These are phyloP conservation scores for Cercopithecus mona DNA, from an alignment of 2,113 vertebrate species.

Conservation along the genomic window DNA sequence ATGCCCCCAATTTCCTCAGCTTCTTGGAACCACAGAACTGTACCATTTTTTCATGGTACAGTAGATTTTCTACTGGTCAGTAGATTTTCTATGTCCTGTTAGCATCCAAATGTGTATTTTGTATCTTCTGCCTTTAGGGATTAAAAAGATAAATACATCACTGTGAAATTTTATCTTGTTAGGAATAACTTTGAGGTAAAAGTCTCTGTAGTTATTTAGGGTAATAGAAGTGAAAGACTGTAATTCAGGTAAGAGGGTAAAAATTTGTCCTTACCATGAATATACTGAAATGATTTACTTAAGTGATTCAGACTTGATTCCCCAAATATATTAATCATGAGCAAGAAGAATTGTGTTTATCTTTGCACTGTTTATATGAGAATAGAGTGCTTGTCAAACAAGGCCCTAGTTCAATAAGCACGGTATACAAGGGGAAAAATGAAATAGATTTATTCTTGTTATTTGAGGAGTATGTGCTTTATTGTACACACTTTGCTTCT, in stretches of 20 bases:
- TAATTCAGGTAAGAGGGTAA: conserved; percentile 54
- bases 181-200: conserved; percentile 52
- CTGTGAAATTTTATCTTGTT: conserved; percentile 42
- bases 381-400: conserved; percentile 33
- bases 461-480: conserved; percentile 38
- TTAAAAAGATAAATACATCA: conserved; percentile 48
- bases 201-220: conserved; percentile 27
- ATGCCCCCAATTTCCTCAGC: background rate
- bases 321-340: conserved; percentile 58
- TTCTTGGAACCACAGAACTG: background rate
- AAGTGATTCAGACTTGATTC: conserved; percentile 68
- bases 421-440: conserved; percentile 15
- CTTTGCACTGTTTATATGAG: conserved; percentile 48
- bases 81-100: background rate
- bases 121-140: conserved; percentile 29
- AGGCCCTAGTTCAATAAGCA: conserved; percentile 47
- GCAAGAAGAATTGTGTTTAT: conserved; percentile 47
- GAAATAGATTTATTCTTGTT: conserved; percentile 66
- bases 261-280: conserved; percentile 43
- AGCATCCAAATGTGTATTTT: background rate
- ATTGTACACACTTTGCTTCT: conserved; percentile 43
- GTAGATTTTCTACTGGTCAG: background rate
- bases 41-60: background rate
- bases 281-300: conserved; percentile 53
- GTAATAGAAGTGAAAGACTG: conserved; percentile 44